Conservation (phyloP, 2,797 vertebrate genomes). For the Pangasius krempfi region DNA sequence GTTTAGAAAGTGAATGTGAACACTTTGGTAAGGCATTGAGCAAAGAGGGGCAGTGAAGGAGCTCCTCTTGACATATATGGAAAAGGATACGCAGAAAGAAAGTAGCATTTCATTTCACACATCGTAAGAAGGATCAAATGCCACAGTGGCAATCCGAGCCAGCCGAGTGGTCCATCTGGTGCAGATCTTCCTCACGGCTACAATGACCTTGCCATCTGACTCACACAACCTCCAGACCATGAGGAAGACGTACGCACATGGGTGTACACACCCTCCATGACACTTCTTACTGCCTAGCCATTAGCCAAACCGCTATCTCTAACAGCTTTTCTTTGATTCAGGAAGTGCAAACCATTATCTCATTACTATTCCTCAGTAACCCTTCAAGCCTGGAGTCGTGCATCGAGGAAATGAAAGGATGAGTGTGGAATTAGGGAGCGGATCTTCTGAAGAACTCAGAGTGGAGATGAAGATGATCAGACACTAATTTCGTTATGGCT, state of each 20-base stretch:
- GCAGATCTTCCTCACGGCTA: slow-evolving; percentile 1
- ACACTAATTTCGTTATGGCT: neutral
- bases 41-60: slow-evolving; percentile 7
- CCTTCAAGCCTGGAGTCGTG: neutral
- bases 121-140: too few species aligned
- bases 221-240: slow-evolving; percentile 12
- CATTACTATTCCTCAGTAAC: slow-evolving; percentile 1
- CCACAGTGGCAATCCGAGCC: neutral
- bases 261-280: slow-evolving; percentile 7
- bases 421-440: neutral
- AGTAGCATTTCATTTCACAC: neutral
- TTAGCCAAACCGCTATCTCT: slow-evolving; percentile 7
- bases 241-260: neutral
- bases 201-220: slow-evolving; percentile 63
- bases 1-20: neutral
- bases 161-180: neutral
- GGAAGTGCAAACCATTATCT: neutral
- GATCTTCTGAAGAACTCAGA: neutral
- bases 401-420: neutral
- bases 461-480: neutral
- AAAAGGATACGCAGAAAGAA: neutral
- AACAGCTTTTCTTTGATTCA: slow-evolving; percentile 20
- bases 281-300: slow-evolving; percentile 66
- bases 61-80: neutral
- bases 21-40: neutral